phyloP scores from a whole-genome alignment of 2,888 invertebrate species.

The Pterobdella sp. region DNA sequence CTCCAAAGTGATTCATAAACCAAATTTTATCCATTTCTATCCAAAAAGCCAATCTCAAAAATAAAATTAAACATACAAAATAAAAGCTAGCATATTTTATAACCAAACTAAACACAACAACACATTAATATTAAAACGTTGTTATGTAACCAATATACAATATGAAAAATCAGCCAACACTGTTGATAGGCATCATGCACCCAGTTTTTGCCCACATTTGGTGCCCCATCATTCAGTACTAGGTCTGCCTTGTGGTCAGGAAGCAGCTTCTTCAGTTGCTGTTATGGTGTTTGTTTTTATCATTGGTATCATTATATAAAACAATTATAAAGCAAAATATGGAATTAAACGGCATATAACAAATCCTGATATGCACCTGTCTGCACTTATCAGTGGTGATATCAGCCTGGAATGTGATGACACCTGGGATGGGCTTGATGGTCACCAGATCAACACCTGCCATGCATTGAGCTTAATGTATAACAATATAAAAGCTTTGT shows the following conservation, averaged over 20 bases:
- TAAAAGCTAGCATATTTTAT: not conserved
- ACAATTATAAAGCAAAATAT: not conserved
- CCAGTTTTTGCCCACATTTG: slow-evolving; percentile 93
- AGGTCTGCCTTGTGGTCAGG: slow-evolving; percentile 95
- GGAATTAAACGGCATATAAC: slow-evolving; percentile 5
- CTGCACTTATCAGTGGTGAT: slow-evolving; percentile 90
- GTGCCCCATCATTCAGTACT: slow-evolving; percentile 92
- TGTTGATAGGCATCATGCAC: slow-evolving; percentile 93
- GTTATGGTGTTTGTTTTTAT: slow-evolving; percentile 17
- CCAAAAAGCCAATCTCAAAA: too few relatives aligned
- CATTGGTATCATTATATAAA: not conserved
- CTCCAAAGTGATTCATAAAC: too few relatives aligned
- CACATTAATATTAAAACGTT: not conserved
- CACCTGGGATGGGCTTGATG: slow-evolving; percentile 80
- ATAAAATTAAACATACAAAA: too few relatives aligned
- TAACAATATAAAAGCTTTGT: too few relatives aligned
- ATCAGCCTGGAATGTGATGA: slow-evolving; percentile 80
- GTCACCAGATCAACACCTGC: slow-evolving; percentile 85
- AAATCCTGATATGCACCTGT: slow-evolving; percentile 42
- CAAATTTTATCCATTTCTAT: too few relatives aligned
- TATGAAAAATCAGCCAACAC: too few relatives aligned
- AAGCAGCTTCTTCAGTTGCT: slow-evolving; percentile 71
- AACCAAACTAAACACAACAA: not conserved
- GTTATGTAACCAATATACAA: too few relatives aligned
- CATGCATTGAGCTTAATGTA: too few relatives aligned